phyloP scores from a whole-genome alignment of 1,140 invertebrate genomes.

The Linepithema humile region DNA sequence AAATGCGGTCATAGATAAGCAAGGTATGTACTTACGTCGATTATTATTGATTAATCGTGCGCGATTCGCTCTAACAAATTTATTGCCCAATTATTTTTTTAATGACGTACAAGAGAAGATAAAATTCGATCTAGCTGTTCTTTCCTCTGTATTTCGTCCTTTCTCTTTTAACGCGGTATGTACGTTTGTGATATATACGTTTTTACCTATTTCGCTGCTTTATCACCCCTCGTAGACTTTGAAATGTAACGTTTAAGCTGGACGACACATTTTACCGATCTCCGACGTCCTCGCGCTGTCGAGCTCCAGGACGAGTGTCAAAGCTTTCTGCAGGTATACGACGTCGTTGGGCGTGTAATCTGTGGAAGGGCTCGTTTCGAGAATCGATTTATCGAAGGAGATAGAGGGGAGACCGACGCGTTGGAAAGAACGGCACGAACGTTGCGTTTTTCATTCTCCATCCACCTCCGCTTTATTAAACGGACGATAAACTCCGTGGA shows the following conservation, averaged over 20 bases:
- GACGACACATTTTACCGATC: background rate
- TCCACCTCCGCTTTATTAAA: conserved; percentile 64
- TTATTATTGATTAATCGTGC: background rate
- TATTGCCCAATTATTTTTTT: background rate
- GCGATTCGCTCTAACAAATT: background rate
- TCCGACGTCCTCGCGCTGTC: background rate
- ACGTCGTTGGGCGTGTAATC: background rate
- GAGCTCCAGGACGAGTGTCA: background rate
- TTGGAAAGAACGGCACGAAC: conserved; percentile 28
- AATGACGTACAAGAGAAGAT: background rate
- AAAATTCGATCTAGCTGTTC: background rate
- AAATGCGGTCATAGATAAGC: background rate
- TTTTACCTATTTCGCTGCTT: background rate
- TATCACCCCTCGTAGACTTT: background rate
- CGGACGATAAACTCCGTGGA: conserved; percentile 64
- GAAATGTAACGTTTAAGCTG: background rate
- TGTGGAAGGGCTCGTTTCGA: background rate
- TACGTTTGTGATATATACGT: background rate
- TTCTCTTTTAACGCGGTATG: background rate
- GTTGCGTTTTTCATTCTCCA: conserved; percentile 60
- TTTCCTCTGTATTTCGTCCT: background rate
- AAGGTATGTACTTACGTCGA: conserved; percentile 12
- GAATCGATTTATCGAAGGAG: conserved; percentile 44
- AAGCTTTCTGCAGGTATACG: conserved; percentile 17
- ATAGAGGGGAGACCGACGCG: background rate